A percentile compares a stretch with the other conserved stretches of the same genome.
Conservation (phyloP, 2,888 invertebrate species). For the Nycteola revayana region DNA sequence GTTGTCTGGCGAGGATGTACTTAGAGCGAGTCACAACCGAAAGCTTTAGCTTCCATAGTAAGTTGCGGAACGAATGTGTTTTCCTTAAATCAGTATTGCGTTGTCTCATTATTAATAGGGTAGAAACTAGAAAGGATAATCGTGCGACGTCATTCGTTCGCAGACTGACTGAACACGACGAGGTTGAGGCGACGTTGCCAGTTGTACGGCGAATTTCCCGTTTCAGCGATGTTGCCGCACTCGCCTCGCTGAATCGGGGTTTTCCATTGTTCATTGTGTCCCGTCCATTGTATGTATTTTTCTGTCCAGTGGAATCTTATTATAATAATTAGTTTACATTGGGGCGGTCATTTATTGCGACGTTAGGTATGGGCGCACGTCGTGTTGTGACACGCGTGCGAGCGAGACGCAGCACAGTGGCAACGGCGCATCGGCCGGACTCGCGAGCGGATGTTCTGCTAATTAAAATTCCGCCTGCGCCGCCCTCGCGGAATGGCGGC, state of each 20-base stretch:
- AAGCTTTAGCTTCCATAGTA: constrained; percentile 63
- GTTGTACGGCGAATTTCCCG: constrained; percentile 67
- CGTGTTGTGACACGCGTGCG: constrained; percentile 48
- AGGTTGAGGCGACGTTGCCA: constrained; percentile 76
- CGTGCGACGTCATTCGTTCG: constrained; percentile 74
- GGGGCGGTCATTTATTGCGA: constrained; percentile 38
- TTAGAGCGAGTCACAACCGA: constrained; percentile 62
- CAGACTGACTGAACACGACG: constrained; percentile 52
- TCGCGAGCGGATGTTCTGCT: constrained; percentile 82
- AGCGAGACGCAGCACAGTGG: constrained; percentile 66
- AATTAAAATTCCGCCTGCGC: constrained; percentile 82
- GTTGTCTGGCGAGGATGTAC: constrained; percentile 53
- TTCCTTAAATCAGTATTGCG: constrained; percentile 77
- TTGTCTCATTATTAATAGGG: constrained; percentile 71
- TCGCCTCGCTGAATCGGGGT: constrained; percentile 52
- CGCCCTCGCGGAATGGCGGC: constrained; percentile 82
- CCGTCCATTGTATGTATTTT: constrained; percentile 38
- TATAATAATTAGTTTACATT: constrained; percentile 49
- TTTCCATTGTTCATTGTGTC: constrained; percentile 64
- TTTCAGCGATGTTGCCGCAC: constrained; percentile 69
- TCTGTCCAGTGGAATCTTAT: constrained; percentile 43
- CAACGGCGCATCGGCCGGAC: constrained; percentile 72
- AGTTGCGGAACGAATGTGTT: constrained; percentile 66
- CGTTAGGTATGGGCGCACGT: constrained; percentile 38
- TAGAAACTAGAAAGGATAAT: constrained; percentile 79